Conservation (phyloP, 1,140 invertebrate genomes). For the Pantala flavescens region DNA sequence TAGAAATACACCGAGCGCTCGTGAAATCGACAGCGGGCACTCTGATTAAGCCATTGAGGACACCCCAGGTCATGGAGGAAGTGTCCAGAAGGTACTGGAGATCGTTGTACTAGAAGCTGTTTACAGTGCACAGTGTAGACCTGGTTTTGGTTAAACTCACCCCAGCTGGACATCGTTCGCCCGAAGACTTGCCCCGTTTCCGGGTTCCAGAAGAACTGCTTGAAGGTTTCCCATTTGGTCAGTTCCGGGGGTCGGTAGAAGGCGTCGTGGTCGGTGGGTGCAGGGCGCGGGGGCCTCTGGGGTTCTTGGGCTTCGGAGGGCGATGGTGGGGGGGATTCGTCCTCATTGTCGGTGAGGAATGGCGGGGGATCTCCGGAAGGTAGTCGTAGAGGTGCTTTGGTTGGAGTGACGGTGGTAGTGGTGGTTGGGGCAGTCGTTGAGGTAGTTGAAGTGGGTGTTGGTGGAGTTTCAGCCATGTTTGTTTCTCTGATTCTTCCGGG, state of each 20-base stretch:
- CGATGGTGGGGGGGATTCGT: not conserved
- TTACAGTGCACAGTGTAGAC: too few species aligned
- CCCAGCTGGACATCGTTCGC: slow-evolving; percentile 59
- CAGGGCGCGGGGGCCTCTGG: not conserved
- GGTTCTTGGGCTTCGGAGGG: not conserved
- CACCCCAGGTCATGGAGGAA: too few species aligned
- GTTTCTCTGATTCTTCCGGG: too few species aligned
- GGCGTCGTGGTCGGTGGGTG: not conserved
- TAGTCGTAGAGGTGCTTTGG: not conserved
- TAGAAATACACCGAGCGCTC: too few species aligned
- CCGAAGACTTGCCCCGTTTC: slow-evolving; percentile 61
- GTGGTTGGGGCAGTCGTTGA: not conserved
- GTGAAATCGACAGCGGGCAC: too few species aligned
- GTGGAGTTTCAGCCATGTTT: too few species aligned
- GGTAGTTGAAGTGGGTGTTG: too few species aligned
- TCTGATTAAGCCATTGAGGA: too few species aligned
- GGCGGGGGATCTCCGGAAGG: not conserved
- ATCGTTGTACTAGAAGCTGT: too few species aligned
- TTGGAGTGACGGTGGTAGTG: not conserved
- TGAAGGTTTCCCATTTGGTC: slow-evolving; percentile 45
- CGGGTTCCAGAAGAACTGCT: slow-evolving; percentile 55
- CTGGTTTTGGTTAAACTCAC: slow-evolving; percentile 41
- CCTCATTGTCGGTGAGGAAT: not conserved
- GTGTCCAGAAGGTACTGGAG: too few species aligned
- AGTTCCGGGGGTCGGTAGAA: slow-evolving; percentile 29